Conservation (phyloP, 2,113 vertebrate species). For the Gymnarchus niloticus region DNA sequence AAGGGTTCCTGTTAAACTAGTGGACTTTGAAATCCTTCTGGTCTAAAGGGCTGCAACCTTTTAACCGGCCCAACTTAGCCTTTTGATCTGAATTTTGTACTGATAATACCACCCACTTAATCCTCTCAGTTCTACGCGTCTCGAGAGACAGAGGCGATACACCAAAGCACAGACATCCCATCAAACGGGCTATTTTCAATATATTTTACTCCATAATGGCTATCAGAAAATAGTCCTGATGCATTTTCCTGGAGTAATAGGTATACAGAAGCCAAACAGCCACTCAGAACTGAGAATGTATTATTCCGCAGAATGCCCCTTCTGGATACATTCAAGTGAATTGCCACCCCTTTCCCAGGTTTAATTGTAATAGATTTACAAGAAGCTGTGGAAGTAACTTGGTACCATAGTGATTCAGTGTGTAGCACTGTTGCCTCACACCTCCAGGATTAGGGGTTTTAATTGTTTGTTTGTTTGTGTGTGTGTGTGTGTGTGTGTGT, state of each 20-base stretch:
- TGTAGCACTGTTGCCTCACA: background rate
- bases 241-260: conserved; percentile 50
- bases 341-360: conserved; percentile 34
- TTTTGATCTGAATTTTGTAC: conserved; percentile 54
- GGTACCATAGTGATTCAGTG: background rate
- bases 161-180: background rate
- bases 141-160: conserved; percentile 30
- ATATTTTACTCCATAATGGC: conserved; percentile 46
- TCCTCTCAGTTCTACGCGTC: conserved; percentile 38
- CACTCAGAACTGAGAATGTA: conserved; percentile 46
- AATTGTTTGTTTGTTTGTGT: background rate
- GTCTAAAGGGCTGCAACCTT: conserved; percentile 48
- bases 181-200: conserved; percentile 28
- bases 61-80: conserved; percentile 47
- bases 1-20: conserved; percentile 57
- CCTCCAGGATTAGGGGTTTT: background rate
- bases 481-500: too few relatives aligned
- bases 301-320: conserved; percentile 50
- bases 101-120: conserved; percentile 46
- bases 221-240: conserved; percentile 54
- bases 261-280: conserved; percentile 54
- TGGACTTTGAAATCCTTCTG: conserved; percentile 58
- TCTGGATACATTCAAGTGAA: conserved; percentile 54
- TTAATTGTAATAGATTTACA: conserved; percentile 35
- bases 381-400: conserved; percentile 14